Evolutionary conservation across 2,113 vertebrate genomes (phyloP).

Genomic region (Tragulus kanchil): DNA sequence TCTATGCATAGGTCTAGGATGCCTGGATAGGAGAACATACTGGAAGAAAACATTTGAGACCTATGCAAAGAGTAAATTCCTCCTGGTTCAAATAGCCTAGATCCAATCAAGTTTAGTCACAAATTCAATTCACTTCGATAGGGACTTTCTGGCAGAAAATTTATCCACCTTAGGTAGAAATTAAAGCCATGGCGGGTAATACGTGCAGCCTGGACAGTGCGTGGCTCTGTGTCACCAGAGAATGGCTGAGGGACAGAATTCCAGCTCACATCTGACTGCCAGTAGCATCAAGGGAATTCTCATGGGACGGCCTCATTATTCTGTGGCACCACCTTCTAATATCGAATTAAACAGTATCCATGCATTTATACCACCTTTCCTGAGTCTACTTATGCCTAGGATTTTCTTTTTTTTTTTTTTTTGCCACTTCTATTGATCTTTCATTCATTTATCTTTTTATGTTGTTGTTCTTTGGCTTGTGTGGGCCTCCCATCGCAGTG

Average conservation of each 20-base stretch:
- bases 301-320: not conserved
- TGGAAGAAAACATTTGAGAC: conserved; percentile 4
- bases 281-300: not conserved
- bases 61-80: not conserved
- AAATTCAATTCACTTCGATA: not conserved
- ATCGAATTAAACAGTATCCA: not conserved
- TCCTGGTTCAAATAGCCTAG: not conserved
- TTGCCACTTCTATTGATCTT: too few species aligned
- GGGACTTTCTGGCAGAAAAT: conserved; percentile 1
- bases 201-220: not conserved
- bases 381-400: not conserved
- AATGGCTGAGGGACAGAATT: not conserved
- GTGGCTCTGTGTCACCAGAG: not conserved
- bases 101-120: not conserved
- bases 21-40: not conserved
- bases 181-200: not conserved
- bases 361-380: not conserved
- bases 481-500: too few species aligned
- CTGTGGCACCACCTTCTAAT: not conserved
- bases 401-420: not conserved
- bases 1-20: not conserved
- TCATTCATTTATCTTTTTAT: too few species aligned
- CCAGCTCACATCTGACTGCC: not conserved
- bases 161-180: not conserved
- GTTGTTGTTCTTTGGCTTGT: too few species aligned